Conservation (phyloP, 2,888 invertebrate species). For the Melanophora roralis region DNA sequence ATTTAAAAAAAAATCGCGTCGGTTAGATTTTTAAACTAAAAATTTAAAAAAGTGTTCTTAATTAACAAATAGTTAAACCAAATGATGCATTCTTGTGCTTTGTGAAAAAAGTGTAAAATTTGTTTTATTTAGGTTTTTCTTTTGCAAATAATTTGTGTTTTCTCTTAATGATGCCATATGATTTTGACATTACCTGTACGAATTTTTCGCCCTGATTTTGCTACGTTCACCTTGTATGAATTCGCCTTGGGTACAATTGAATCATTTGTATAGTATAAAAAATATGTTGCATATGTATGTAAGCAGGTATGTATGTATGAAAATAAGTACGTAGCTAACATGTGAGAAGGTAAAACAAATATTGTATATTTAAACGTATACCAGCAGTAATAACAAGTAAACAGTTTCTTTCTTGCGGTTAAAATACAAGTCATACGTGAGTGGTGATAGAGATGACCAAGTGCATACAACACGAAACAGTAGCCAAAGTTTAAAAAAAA, state of each 20-base stretch:
- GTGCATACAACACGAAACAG: conserved; percentile 48
- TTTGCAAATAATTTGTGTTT: no score
- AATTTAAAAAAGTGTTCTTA: no score
- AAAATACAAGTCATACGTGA: conserved; percentile 54
- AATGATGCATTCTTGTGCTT: no score
- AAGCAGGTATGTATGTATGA: neutral
- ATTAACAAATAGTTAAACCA: no score
- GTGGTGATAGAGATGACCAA: conserved; percentile 51
- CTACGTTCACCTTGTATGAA: no score
- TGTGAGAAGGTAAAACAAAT: conserved; percentile 34
- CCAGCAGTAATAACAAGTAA: conserved; percentile 16
- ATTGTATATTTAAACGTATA: conserved; percentile 41
- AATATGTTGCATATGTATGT: conserved; percentile 17
- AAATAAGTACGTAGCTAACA: conserved; percentile 32
- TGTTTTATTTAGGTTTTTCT: no score
- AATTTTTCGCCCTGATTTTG: no score
- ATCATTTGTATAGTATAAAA: conserved; percentile 22
- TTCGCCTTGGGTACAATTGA: conserved; percentile 28
- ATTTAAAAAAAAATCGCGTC: no score
- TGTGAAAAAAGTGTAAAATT: no score
- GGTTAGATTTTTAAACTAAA: no score
- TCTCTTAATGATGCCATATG: no score
- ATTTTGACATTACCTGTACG: no score
- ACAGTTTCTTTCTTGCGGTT: conserved; percentile 50
- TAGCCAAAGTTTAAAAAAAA: conserved; percentile 55